Evolutionary conservation across 2,888 invertebrate genomes (phyloP), one percentile per base, ranked within the genome.

Genomic region (Crocallis elinguaria): DNA sequence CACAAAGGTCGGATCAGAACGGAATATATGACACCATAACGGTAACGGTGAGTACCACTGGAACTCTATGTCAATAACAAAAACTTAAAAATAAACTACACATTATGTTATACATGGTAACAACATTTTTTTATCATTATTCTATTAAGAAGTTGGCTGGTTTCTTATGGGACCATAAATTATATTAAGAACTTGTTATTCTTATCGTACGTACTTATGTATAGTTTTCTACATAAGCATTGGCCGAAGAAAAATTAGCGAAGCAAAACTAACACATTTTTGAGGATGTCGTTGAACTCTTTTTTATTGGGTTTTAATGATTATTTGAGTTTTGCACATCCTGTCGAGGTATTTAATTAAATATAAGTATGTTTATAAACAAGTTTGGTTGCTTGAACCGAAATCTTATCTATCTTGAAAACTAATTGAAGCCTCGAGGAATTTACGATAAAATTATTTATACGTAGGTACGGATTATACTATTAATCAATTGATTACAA

Each of bases 21-120:
- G 88, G 88, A 79, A 91, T 91, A 70, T 91, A 91, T 69, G 91
- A 91, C 74, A 90, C 91, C 52, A 91, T 91, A 62, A 86, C 85
- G 53, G 91, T 91, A 60, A 86, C 85, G 64, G 91, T 91, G 64
- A 84, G 88, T 71, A 54, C 12, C 38, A 44, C 38, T 45, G 54
- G 41, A 35, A 29, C 16, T 60, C n/a, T n/a, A n/a, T n/a, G n/a
- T n/a, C n/a, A n/a, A n/a, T n/a, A n/a, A n/a, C n/a, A n/a, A n/a
- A n/a, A n/a, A n/a, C n/a, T n/a, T n/a, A n/a, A n/a, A n/a, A n/a
- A n/a, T n/a, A n/a, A n/a, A n/a, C n/a, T n/a, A n/a, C n/a, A n/a
- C n/a, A n/a, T n/a, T n/a, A n/a, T n/a, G n/a, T n/a, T n/a, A n/a
- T n/a, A n/a, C n/a, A n/a, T n/a, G n/a, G n/a, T n/a, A n/a, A n/a